Base-by-base conservation (phyloP, 2,797 vertebrate species). In the Oryzias sinensis region DNA sequence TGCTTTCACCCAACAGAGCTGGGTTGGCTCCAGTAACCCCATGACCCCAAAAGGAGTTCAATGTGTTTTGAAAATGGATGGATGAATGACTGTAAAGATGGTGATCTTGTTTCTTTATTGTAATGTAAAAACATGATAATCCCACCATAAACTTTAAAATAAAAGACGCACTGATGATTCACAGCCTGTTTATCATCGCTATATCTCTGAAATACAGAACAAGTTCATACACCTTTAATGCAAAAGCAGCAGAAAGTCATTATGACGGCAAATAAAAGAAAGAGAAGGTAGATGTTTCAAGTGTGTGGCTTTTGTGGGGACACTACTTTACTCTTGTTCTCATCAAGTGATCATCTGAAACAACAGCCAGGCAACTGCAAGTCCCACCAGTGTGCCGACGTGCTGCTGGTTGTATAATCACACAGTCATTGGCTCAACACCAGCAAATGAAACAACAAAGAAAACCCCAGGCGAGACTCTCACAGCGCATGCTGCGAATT, bases 391-490 rank as follows among this genome's bases (percentile, higher is more conserved):
- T 54, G 61, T 68, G 73, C 79, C 77, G 72, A 81, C 74, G 77
- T 63, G 67, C 58, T 27, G 45, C 54, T 62, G 59, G 20, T 65
- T 50, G 79, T 63, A 56, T 65, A 70, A 74, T 82, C 74, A 62
- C 74, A 80, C 77, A 81, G 73, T 76, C 68, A 59, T 62, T 72
- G 73, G 78, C 71, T 86, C 71, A 74, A 85, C 82, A 85, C 85
- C 76, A 87, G 65, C 79, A 83, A 83, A 87, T 87, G 71, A 85
- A 82, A 80, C 65, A 70, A 72, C 75, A 62, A 65, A 71, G 65
- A 68, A 53, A 49, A 41, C 70, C 73, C 79, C 79, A 64, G 29
- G 70, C 73, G 85, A 59, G 56, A 60, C 47, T 14, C 47, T 11
- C 17, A 13, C 57, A 49, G 53, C 46, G 58, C 72, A 74, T 69